Evolutionary conservation across 2,888 invertebrate genomes (phyloP), one percentile per base, ranked within the genome.

Genomic region (Leuctra nigra): DNA sequence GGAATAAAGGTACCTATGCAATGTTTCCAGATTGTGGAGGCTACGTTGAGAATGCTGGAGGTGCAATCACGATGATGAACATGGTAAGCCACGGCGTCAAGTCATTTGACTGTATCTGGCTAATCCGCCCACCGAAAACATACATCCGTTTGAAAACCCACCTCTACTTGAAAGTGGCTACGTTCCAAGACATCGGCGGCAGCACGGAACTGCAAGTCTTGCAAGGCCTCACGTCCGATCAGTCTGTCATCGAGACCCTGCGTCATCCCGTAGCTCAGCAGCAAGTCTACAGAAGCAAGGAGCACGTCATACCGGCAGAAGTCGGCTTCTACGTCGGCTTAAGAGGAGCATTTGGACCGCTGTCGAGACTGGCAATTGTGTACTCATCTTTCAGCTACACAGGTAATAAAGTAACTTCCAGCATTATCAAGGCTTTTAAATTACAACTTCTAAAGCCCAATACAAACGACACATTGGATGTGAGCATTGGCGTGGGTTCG

Each of bases 61-160:
- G 86, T 0, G 80, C 82, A 13, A 86, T 86, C 53, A 85, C 84
- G 1, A 86, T 86, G 86, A 82, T 84, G 80, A 80, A 85, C 64
- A 85, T 86, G 84, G 76, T 81, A 13, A 73, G 74, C 1, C 48
- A 57, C 24, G 58, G 60, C n/a, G 46, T 59, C n/a, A 76, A 79
- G 52, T 74, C 76, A 0, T 86, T 80, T 64, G 85, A 86, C 66
- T 86, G 86, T 65, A 77, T 85, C 54, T 86, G 86, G 86, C 74
- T 86, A 24, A 80, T 86, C 13, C 79, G 81, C 64, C 84, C 84
- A 1, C 78, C 81, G 0, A 78, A 78, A 59, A 81, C 76, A 62
- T 82, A 79, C 64, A 69, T 81, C 60, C 81, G 82, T 67, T 76
- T 81, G 70, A 84, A 84, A 66, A 82, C 84, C 0, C 82, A 84